These are phyloP conservation scores for Megathymus violae DNA, from an alignment of 1,140 invertebrate genomes.

Conservation along the genomic window DNA sequence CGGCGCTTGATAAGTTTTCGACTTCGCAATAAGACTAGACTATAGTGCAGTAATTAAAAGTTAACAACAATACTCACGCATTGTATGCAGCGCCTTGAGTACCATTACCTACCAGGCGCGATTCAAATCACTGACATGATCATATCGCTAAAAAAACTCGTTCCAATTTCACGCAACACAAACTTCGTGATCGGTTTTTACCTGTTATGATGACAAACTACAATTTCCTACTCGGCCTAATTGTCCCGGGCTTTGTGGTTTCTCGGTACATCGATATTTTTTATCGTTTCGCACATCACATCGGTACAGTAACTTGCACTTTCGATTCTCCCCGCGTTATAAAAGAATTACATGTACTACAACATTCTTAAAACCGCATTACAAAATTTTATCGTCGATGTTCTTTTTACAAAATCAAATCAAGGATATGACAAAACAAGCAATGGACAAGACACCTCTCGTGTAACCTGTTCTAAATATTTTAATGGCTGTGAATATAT, in stretches of 20 bases:
- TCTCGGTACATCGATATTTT: constrained; percentile 50
- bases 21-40: constrained; percentile 5
- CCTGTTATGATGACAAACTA: constrained; percentile 59
- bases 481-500: no score
- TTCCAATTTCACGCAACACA: constrained; percentile 71
- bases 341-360: constrained; percentile 17
- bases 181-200: constrained; percentile 69
- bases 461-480: no score
- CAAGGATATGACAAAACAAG: no score
- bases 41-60: constrained; percentile 14
- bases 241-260: constrained; percentile 51
- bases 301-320: constrained; percentile 57
- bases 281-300: constrained; percentile 53
- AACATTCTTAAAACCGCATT: neutral
- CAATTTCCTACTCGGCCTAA: constrained; percentile 61
- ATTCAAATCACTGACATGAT: constrained; percentile 32
- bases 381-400: neutral
- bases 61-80: constrained; percentile 1
- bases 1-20: constrained; percentile 7
- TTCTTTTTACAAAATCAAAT: neutral
- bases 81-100: constrained; percentile 31
- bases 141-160: constrained; percentile 50
- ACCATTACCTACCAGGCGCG: constrained; percentile 19
- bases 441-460: no score
- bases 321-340: constrained; percentile 57